Evolutionary conservation across 2,113 vertebrate genomes (phyloP), one percentile per base, ranked within the genome.

Genomic region (Oplegnathus fasciatus): DNA sequence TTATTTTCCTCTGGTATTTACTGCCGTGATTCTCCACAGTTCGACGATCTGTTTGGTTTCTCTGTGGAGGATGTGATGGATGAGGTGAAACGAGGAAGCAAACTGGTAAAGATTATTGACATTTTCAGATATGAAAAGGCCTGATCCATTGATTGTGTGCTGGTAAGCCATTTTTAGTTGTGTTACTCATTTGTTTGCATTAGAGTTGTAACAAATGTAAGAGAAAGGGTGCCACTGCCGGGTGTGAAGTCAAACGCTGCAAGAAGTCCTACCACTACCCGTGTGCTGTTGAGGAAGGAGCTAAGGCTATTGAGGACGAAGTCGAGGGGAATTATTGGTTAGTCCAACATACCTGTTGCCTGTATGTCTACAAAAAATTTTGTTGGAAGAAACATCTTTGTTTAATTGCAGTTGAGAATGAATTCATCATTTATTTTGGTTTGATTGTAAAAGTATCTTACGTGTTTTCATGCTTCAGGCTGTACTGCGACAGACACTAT

Each of bases 201-300:
- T 14, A 96, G 95, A 1, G 0, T 0, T 95, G 94, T 58, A 0
- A 1, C 22, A 3, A 6, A 1, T 96, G 95, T 69, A 86, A 57
- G 48, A 75, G 6, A 48, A 90, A 0, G 0, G 95, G 95, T 1
- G 96, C 95, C 42, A 95, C 94, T 34, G 93, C 84, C 5, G 96
- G 96, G 0, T 96, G 96, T 90, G 95, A 96, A 30, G 7, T 90
- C 20, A 28, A 1, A 42, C 62, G 66, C 1, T 96, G 96, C 60
- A 86, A 73, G 24, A 95, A 72, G 78, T 94, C 93, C 13, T 96
- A 91, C 88, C 96, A 96, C 86, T 96, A 93, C 83, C 94, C 92
- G 0, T 96, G 96, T 87, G 94, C 95, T 1, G 10, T 91, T 1
- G 0, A 85, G 14, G 85, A 48, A 0, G 22, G 52, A 3, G 94